phyloP scores from a whole-genome alignment of 2,113 vertebrate genomes.

The Laticauda laticaudata region DNA sequence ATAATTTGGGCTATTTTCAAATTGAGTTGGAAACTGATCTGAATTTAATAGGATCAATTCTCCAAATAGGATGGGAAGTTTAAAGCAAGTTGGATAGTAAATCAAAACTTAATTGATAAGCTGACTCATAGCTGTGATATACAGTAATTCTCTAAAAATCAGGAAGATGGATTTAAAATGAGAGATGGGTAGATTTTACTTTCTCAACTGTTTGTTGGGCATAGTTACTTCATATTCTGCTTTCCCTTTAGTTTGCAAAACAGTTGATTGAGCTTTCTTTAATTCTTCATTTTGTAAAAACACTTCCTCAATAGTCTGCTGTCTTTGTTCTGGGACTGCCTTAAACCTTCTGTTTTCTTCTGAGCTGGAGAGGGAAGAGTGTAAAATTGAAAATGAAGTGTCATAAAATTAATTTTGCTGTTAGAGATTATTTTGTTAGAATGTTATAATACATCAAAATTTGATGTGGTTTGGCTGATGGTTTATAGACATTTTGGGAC shows the following conservation, averaged over 20 bases:
- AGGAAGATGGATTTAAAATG: slow-evolving; percentile 2
- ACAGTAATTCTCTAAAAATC: neutral
- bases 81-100: neutral
- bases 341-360: slow-evolving; percentile 42
- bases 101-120: neutral
- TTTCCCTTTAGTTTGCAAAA: fast-evolving
- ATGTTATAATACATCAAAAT: neutral
- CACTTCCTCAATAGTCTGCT: neutral
- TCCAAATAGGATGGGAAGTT: neutral
- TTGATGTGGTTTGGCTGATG: neutral
- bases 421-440: slow-evolving; percentile 9
- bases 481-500: neutral
- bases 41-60: neutral
- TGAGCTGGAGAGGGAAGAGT: slow-evolving; percentile 35
- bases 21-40: neutral
- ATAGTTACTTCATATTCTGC: neutral
- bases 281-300: slow-evolving; percentile 9
- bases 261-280: neutral
- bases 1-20: neutral
- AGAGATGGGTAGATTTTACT: neutral
- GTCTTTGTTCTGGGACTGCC: neutral
- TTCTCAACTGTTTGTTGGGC: neutral
- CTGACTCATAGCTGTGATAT: neutral
- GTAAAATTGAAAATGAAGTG: slow-evolving; percentile 14
- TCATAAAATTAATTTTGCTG: neutral